Evolutionary conservation across 1,140 invertebrate species (phyloP), one percentile per base, ranked within the genome.

Genomic region (Apis dorsata): DNA sequence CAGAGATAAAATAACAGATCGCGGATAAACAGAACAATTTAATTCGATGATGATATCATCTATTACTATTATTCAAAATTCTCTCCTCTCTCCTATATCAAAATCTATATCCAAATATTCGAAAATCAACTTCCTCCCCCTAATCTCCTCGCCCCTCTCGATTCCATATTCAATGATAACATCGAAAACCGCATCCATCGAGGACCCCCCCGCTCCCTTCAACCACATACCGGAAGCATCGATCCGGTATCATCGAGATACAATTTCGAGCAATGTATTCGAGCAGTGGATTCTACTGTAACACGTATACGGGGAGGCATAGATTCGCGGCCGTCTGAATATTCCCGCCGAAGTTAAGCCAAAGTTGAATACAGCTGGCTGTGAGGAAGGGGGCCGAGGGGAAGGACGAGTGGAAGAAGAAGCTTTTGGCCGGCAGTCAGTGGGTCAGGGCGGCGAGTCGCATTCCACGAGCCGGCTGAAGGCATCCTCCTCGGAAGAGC

Each of bases 381-480:
- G 63, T n/a, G 63, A 24, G n/a, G 59, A 34, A 24, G 59, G 44
- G 59, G 44, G 51, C 24, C 24, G 60, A 8, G 68, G 76, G 60
- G 51, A 62, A 80, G 78, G 81, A 70, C 65, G 85, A 83, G 83
- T 81, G 73, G 90, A 87, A 87, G 86, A 83, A 87, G 85, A 83
- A 91, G 90, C 89, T 92, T 93, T 92, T 91, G 92, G 91, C 90
- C 88, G 85, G 74, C 89, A 93, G 93, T 93, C 92, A 94, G 93
- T 94, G 92, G 93, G 93, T 94, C 93, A 94, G 92, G 93, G 91
- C 92, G 88, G 72, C 90, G 86, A 92, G 91, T 90, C 90, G 90
- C 91, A 93, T 93, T 92, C 91, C 92, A 88, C 84, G 86, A 84
- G 87, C 75, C 78, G 85, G 86, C 90, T 85, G 85, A 76, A 86